phyloP scores from a whole-genome alignment of 1,140 invertebrate genomes.

The Anoplolepis gracilipes region DNA sequence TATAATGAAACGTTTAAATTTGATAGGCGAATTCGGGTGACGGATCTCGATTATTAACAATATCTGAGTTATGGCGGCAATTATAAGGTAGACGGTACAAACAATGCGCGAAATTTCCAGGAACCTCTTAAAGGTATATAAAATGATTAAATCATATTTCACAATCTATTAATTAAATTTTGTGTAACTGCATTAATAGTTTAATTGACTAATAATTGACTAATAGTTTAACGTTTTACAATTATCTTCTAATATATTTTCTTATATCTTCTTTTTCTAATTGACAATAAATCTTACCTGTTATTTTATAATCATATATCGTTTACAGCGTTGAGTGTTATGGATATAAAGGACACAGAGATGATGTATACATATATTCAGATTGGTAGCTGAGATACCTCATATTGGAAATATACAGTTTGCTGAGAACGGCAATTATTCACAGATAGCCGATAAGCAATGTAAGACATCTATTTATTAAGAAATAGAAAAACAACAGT shows the following conservation, averaged over 20 bases:
- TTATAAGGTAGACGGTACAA: conserved; percentile 89
- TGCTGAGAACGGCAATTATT: conserved; percentile 89
- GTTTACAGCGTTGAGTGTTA: conserved; percentile 89
- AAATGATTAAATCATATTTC: conserved; percentile 1
- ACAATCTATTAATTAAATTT: background rate
- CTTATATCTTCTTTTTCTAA: background rate
- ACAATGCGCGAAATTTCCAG: conserved; percentile 90
- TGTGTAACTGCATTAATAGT: background rate
- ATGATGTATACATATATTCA: conserved; percentile 88
- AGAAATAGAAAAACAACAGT: background rate
- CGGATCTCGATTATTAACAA: conserved; percentile 88
- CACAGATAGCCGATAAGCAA: conserved; percentile 87
- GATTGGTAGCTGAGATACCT: conserved; percentile 89
- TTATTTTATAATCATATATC: conserved; percentile 33
- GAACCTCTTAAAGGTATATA: conserved; percentile 88
- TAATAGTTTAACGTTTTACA: background rate
- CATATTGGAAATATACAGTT: conserved; percentile 91
- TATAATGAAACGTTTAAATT: conserved; percentile 48
- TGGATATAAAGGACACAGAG: conserved; percentile 88
- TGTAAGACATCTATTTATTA: conserved; percentile 85
- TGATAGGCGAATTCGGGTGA: conserved; percentile 87
- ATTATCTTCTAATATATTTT: conserved; percentile 7
- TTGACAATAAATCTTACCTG: background rate
- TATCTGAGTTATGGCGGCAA: conserved; percentile 89
- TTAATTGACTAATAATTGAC: too few relatives aligned